Percentiles rank a stretch among this genome's conserved stretches.
These are phyloP conservation scores for Myxocyprinus asiaticus DNA, from an alignment of 2,113 vertebrate genomes.

Conservation along the genomic window DNA sequence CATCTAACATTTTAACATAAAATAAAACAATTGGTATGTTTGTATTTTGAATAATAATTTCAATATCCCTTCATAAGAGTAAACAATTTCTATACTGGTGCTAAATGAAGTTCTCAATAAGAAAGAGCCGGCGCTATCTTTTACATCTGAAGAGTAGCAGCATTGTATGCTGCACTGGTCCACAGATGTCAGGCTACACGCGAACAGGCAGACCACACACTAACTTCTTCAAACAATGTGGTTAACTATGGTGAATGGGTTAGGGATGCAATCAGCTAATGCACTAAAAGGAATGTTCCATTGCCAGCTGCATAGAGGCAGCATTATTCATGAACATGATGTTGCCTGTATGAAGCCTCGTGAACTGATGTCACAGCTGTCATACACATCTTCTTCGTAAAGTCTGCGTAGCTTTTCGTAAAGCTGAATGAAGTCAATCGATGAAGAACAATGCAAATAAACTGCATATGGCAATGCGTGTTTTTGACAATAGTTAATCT, in stretches of 20 bases:
- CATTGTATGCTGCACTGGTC: neutral
- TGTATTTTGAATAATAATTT: neutral
- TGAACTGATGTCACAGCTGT: neutral
- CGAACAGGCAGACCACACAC: conserved; percentile 38
- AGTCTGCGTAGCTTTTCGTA: neutral
- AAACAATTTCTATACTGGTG: neutral
- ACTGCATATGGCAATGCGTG: no score
- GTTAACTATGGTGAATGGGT: conserved; percentile 11
- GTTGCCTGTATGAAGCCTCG: neutral
- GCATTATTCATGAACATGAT: conserved; percentile 22
- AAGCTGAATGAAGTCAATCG: neutral
- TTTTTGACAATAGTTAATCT: no score
- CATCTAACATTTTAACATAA: no score
- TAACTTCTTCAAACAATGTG: conserved; percentile 28
- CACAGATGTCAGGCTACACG: conserved; percentile 29
- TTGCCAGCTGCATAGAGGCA: conserved; percentile 4
- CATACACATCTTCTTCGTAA: neutral
- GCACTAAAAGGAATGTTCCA: conserved; percentile 18
- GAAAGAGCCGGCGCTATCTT: neutral
- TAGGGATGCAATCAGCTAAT: conserved; percentile 24
- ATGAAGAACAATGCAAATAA: neutral
- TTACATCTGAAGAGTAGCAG: neutral
- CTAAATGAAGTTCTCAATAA: no score
- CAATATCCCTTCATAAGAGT: neutral
- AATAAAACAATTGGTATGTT: no score